Base-by-base conservation (phyloP, 2,113 vertebrate species). In the Ptychochromis oligacanthus region DNA sequence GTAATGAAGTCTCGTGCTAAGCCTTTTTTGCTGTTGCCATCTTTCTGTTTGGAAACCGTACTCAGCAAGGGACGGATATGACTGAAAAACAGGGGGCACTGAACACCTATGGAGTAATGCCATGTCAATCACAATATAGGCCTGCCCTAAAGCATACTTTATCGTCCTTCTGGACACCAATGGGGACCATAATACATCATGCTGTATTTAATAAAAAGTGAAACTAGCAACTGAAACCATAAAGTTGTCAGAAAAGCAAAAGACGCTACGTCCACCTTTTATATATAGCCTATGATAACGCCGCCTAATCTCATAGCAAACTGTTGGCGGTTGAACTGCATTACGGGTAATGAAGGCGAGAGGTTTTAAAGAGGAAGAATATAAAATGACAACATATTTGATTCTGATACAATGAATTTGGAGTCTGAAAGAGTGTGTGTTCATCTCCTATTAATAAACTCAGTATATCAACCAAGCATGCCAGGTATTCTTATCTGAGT, bases 401-500 rank as follows among this genome's bases (percentile, higher is more conserved):
- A 49, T 17, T 49, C 46, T 49, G 15, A 13, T 46, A 13, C 43
- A 46, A 1, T 49, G 28, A 72, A 26, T 72, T 54, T 31, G 46
- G 46, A 72, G 52, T 31, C 46, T 12, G 0, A 72, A 72, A 52
- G 6, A 52, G 49, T 18, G 17, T 52, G 46, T 12, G 18, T 72
- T 72, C 46, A 54, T 34, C 20, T 54, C 46, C 67, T 72, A 72
- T 31, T 72, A 72, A 72, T 54, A 72, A 72, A 72, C 43, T 52
- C 24, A 28, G 10, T 24, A 20, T 70, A 52, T 52, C 18, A 49
- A 70, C 12, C 2, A 54, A 72, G 17, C 18, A 72, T n/a, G 17
- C 13, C 26, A 14, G 26, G 18, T 72, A 72, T 72, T 52, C 17
- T 52, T 72, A 72, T 72, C 54, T 54, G 67, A n/a, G 18, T 34